A percentile compares a stretch with the other conserved stretches of the same genome.
Conservation (phyloP, 2,113 vertebrate genomes). For the cattle (Bos taurus) region ARS-UCD2.0 NC_037334.1:15890001-15890500, state of each 20-base stretch:
- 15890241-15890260: neutral
- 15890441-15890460: fast-evolving
- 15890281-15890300: slow-evolving; percentile 93
- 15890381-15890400: slow-evolving; percentile 93
- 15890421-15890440: slow-evolving; percentile 94
- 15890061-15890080: neutral
- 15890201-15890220: neutral
- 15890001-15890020: neutral
- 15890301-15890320: slow-evolving; percentile 96
- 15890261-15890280: neutral
- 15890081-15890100: neutral
- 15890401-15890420: slow-evolving; percentile 97
- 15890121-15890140: no score
- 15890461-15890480: fast-evolving
- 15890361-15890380: slow-evolving; percentile 90
- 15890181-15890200: neutral
- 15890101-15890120: neutral
- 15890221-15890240: fast-evolving
- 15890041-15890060: neutral
- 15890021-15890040: neutral
- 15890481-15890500: fast-evolving
- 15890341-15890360: slow-evolving; percentile 93
- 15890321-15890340: slow-evolving; percentile 94
- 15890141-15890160: neutral
- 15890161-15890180: neutral